Evolutionary conservation across 2,888 invertebrate species (phyloP), one percentile per base, ranked within the genome.

Genomic region (Sipunculus nudus): DNA sequence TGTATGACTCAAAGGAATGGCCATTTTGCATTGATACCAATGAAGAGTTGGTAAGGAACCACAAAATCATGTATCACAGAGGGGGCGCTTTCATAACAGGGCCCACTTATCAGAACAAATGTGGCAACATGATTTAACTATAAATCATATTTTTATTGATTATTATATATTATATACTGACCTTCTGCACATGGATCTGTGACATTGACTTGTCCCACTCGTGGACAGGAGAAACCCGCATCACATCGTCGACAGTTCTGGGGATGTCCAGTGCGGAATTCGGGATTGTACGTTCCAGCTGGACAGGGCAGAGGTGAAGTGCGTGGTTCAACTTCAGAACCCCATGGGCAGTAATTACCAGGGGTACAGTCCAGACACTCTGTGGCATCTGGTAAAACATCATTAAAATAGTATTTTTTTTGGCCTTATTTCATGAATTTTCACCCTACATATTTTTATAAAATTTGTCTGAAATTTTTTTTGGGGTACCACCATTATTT

Each of bases 281-380:
- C 56, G 1, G 78, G 78, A 64, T 81, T 81, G 61, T 78, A 81
- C 2, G 74, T 75, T 4, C 81, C 81, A 2, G 75, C 68, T 3
- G 70, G 65, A 62, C 80, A 80, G 5, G 78, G 77, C 5, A 67
- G 61, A 1, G 80, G 79, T 10, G 77, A 60, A 0, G 70, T 72
- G 0, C 68, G 63, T 4, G 80, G 78, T 25, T 71, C 69, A 26
- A 72, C 63, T n/a, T 68, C 70, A 19, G 65, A 67, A 32, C 80
- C 79, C 26, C 68, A 73, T 0, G 80, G 79, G 49, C 81, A 81
- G 66, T 78, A 81, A 53, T 71, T 65, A 25, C 81, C 81, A 25
- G 68, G 69, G 0, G 79, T 75, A 58, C 81, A 81, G 1, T 54
- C 55, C n/a, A 61, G 53, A 69, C 81, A 81, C 55, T 78, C 70